Base-by-base conservation (phyloP, 1,140 invertebrate species). In the Monochamus saltuarius region DNA sequence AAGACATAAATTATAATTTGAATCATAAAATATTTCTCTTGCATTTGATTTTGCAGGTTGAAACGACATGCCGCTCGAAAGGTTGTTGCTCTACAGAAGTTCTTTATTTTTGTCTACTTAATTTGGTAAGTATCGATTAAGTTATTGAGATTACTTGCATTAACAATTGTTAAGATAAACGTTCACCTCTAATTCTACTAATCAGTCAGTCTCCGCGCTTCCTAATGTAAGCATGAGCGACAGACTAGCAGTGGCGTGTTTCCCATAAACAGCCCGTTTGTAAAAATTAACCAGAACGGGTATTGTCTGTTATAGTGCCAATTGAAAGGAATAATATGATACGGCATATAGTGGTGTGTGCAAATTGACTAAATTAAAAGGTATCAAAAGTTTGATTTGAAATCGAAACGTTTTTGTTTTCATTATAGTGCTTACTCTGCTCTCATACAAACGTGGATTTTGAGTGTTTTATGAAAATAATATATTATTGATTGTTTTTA, bases 101-200 rank as follows among this genome's bases (percentile, higher is more conserved):
- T 52, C 49, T 39, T 66, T 66, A 66, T 66, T 66, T 66, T 66
- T 66, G 57, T 69, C 59, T 49, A 69, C 62, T 39, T 69, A 69
- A 64, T 64, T 56, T 66, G 67, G 67, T 69, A 60, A 69, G 67
- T 69, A 56, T 36, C 38, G 49, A 51, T 49, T 29, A 38, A 55
- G 22, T 29, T 29, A 29, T 29, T 40, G 35, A 51, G 49, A 51
- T 53, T 52, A 56, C 8, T 16, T 52, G 42, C 37, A 51, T 59
- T 52, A 51, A 9, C 22, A 13, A 59, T 14, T n/a, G 13, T 8
- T 14, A 37, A 42, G 42, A 47, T 51, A 51, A 51, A 37, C 49
- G 16, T 8, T 35, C 4, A 16, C n/a, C 45, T 16, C 13, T 51
- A 36, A 51, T 51, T 22, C 49, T 22, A 35, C 34, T 51, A 51